Conservation (phyloP, 2,113 vertebrate species). For the Gymnogyps californianus region DNA sequence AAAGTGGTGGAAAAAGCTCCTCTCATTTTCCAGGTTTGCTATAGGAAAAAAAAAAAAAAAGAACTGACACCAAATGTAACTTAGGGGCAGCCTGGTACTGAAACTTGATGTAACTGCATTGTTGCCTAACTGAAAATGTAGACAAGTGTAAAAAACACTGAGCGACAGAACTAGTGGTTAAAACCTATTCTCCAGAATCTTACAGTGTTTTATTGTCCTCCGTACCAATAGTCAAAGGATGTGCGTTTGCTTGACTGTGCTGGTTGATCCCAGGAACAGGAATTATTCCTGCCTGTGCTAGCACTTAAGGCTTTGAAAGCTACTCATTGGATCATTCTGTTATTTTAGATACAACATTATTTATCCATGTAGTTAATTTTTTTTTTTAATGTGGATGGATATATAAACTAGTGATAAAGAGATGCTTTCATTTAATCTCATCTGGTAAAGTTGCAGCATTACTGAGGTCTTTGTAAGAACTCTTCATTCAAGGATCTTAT, state of each 20-base stretch:
- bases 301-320: neutral
- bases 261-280: neutral
- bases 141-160: neutral
- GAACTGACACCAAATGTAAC: neutral
- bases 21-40: neutral
- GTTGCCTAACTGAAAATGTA: neutral
- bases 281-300: neutral
- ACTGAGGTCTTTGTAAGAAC: neutral
- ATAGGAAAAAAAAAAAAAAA: rapidly evolving
- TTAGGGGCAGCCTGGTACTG: neutral
- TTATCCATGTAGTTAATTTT: neutral
- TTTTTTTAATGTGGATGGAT: neutral
- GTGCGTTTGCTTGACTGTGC: neutral
- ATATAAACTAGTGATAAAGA: neutral
- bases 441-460: neutral
- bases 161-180: neutral
- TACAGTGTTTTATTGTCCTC: neutral
- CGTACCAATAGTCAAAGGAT: neutral
- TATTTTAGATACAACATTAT: neutral
- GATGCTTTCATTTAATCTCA: neutral
- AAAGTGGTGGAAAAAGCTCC: neutral
- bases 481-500: neutral
- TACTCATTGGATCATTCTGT: neutral
- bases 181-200: neutral
- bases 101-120: neutral